phyloP scores from a whole-genome alignment of 2,888 invertebrate genomes.

The Apamea monoglypha region DNA sequence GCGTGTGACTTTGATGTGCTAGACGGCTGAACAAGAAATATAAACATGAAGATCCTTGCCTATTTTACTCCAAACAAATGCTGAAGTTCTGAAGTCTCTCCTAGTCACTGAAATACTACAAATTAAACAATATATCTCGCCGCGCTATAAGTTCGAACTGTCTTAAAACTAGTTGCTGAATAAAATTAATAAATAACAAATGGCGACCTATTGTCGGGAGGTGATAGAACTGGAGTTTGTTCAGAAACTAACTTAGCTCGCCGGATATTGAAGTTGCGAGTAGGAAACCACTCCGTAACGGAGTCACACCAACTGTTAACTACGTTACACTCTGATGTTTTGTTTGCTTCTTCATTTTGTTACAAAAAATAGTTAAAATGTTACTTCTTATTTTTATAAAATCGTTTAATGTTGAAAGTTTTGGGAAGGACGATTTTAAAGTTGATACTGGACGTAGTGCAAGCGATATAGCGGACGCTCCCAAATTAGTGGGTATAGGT shows the following conservation, averaged over 20 bases:
- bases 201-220: conserved; percentile 55
- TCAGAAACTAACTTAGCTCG: conserved; percentile 62
- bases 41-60: background rate
- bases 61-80: background rate
- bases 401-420: background rate
- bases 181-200: conserved; percentile 66
- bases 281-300: conserved; percentile 65
- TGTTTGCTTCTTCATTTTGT: conserved; percentile 57
- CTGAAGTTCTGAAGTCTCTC: background rate
- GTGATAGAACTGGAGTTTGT: conserved; percentile 61
- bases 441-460: background rate
- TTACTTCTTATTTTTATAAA: background rate
- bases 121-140: conserved; percentile 21
- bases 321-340: conserved; percentile 58
- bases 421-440: background rate
- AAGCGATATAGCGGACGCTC: background rate
- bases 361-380: conserved; percentile 30
- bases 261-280: conserved; percentile 66
- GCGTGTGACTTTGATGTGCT: background rate
- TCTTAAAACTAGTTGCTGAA: conserved; percentile 27
- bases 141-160: conserved; percentile 18
- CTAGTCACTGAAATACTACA: background rate
- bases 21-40: background rate
- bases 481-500: background rate
- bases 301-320: conserved; percentile 67